Evolutionary conservation across 2,888 invertebrate genomes (phyloP), one percentile per base, ranked within the genome.

Genomic region (Cosmorhoe ocellata): DNA sequence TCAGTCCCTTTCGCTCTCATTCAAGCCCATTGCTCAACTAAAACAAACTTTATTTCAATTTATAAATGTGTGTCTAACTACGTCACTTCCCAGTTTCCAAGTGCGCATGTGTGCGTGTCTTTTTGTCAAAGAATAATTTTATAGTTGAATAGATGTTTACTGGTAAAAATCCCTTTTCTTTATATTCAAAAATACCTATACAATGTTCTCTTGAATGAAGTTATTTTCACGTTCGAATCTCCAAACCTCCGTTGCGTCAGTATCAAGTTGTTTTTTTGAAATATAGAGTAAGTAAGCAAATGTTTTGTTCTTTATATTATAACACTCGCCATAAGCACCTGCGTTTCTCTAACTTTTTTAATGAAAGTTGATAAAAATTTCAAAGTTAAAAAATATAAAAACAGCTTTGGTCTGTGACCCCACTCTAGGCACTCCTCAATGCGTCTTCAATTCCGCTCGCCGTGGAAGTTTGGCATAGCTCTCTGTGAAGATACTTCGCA

Each of bases 21-120:
- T 86, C 86, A 86, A 79, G 81, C 81, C 79, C 77, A 79, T 74
- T 84, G 82, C 81, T 80, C 85, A 87, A 90, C 89, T 90, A 88
- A 89, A 89, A 84, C 86, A 83, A 88, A 88, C 85, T 89, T 88
- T 86, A 89, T 89, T 88, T 84, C 85, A 82, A 80, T 84, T 86
- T 81, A 74, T 79, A 74, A 75, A 74, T 84, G 86, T 87, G 84
- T 52, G 85, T 73, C 67, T 46, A 50, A 54, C 58, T 51, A 63
- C 83, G 69, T 67, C 72, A 64, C 64, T 68, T 68, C 58, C 51
- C 68, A 63, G 66, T 61, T 56, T 47, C 31, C 43, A 44, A 69
- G 58, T 85, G 82, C 81, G 82, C 79, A 75, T 84, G 88, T 88
- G 83, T 87, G 87, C 67, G 83, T 76, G 61, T 4, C 37, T 32